A percentile compares a stretch with the other conserved stretches of the same genome.
These are phyloP conservation scores for Micrasema minimum DNA, from an alignment of 1,140 invertebrate species.

Conservation along the genomic window DNA sequence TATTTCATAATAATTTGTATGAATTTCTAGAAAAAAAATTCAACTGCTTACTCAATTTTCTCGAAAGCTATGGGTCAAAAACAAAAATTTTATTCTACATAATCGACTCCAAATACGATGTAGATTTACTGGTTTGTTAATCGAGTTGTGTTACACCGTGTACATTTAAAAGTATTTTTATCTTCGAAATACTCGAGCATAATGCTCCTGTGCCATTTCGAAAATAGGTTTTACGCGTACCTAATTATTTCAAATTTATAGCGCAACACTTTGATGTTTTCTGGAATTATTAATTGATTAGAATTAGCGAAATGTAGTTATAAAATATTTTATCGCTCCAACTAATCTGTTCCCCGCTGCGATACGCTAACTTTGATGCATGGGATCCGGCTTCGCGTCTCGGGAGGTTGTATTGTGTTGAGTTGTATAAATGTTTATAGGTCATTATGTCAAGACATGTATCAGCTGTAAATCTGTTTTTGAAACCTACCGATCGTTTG, in stretches of 20 bases:
- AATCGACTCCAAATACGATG: too few species aligned
- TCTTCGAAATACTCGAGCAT: too few species aligned
- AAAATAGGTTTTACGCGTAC: neutral
- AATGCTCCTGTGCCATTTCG: conserved; percentile 13
- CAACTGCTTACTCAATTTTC: too few species aligned
- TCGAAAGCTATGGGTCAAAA: too few species aligned
- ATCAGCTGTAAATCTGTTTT: too few species aligned
- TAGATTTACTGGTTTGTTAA: too few species aligned
- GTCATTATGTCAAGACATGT: conserved; percentile 15
- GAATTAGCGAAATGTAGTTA: conserved; percentile 5
- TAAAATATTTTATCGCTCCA: conserved; percentile 17
- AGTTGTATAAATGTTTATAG: conserved; percentile 8
- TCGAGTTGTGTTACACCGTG: too few species aligned
- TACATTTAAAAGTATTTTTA: too few species aligned
- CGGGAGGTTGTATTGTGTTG: neutral
- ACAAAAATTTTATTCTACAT: too few species aligned
- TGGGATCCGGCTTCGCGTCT: neutral
- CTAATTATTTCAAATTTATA: conserved; percentile 18
- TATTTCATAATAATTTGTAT: too few species aligned
- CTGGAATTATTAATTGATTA: conserved; percentile 15
- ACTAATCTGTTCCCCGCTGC: conserved; percentile 5
- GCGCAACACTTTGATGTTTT: conserved; percentile 17
- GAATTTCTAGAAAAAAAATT: too few species aligned
- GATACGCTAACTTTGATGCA: conserved; percentile 18
- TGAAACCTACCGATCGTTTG: too few species aligned